Evolutionary conservation across 1,140 invertebrate genomes (phyloP).

Genomic region (Steinernema khuongi): DNA sequence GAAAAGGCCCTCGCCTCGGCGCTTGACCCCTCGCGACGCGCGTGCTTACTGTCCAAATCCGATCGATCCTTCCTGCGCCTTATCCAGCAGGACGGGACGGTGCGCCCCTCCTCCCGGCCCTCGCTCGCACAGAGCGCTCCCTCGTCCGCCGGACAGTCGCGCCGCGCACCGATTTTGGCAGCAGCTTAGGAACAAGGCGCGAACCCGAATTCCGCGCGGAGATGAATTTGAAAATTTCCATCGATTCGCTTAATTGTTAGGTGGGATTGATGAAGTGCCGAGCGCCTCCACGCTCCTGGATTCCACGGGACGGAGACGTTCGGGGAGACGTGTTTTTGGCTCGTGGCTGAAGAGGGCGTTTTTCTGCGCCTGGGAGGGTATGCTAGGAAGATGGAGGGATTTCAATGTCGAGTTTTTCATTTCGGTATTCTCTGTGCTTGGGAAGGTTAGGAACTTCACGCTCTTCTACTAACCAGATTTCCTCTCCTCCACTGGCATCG

Average conservation of each 20-base stretch:
- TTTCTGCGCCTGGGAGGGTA: too few species aligned
- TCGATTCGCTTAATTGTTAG: background rate
- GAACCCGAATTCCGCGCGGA: background rate
- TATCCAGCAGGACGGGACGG: background rate
- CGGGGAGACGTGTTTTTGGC: too few species aligned
- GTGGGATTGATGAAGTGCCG: too few species aligned
- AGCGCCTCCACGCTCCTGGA: too few species aligned
- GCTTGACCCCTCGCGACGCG: constrained; percentile 10
- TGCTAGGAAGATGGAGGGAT: too few species aligned
- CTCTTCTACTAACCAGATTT: too few species aligned
- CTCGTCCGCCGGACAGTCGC: background rate
- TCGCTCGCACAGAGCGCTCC: background rate
- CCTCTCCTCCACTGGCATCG: too few species aligned
- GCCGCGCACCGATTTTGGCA: background rate
- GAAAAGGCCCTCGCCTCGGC: background rate
- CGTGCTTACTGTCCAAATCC: constrained; percentile 16
- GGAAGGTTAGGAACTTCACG: too few species aligned
- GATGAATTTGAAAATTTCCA: background rate
- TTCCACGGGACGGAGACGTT: too few species aligned
- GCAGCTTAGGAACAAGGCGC: constrained; percentile 12
- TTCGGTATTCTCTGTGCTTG: too few species aligned
- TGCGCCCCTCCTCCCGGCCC: background rate
- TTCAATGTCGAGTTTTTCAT: too few species aligned
- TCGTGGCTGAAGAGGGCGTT: too few species aligned
- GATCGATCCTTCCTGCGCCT: background rate